Evolutionary conservation across 2,113 vertebrate species (phyloP).

Genomic region (Poecilia latipinna): DNA sequence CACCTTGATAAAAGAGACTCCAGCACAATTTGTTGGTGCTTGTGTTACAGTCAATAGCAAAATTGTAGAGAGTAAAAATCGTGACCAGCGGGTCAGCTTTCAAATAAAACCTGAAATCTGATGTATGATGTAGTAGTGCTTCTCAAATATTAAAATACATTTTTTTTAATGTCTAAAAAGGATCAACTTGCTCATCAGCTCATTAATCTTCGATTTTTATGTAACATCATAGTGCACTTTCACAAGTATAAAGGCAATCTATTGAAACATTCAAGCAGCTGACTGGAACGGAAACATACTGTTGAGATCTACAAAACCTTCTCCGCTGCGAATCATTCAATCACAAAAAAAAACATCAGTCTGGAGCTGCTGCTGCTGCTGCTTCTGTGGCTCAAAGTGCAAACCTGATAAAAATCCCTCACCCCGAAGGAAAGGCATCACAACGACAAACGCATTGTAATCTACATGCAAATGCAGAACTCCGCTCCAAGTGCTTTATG

Average conservation of each 20-base stretch:
- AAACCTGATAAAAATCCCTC: background rate
- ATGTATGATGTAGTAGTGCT: background rate
- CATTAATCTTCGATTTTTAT: background rate
- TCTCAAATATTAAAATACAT: background rate
- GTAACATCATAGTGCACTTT: slow-evolving; percentile 2
- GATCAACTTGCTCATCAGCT: background rate
- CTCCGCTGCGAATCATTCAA: background rate
- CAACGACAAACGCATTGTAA: background rate
- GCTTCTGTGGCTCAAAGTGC: background rate
- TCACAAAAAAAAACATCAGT: background rate
- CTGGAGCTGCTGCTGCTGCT: background rate
- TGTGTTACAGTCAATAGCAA: no score
- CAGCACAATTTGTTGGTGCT: no score
- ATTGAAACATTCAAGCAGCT: background rate
- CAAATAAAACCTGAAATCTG: background rate
- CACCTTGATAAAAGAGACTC: no score
- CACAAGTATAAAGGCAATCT: background rate
- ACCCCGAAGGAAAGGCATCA: background rate
- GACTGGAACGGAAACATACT: background rate
- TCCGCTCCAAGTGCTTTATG: background rate
- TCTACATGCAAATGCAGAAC: background rate
- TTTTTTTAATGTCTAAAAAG: background rate
- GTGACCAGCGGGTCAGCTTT: no score
- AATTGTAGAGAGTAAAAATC: no score
- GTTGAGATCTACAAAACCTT: background rate